phyloP scores from a whole-genome alignment of 2,888 invertebrate genomes.

The Carpatolechia fugitivella region DNA sequence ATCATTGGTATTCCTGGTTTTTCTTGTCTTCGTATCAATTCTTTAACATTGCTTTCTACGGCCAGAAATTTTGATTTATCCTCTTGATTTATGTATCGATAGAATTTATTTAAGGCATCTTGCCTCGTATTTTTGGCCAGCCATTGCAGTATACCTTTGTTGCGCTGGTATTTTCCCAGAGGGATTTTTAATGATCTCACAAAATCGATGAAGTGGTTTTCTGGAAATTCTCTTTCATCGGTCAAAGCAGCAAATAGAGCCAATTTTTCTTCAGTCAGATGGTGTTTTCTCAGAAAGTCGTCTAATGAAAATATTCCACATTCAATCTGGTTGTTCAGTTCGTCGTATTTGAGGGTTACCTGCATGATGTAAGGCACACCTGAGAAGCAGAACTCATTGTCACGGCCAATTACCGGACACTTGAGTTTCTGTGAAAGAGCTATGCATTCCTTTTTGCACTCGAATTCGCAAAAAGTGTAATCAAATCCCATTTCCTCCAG shows the following conservation, averaged over 20 bases:
- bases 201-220: slow-evolving; percentile 28
- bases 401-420: slow-evolving; percentile 40
- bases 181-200: slow-evolving; percentile 16
- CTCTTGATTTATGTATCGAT: not conserved
- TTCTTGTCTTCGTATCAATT: slow-evolving; percentile 18
- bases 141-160: slow-evolving; percentile 15
- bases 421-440: slow-evolving; percentile 36
- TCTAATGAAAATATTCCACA: slow-evolving; percentile 30
- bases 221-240: slow-evolving; percentile 30
- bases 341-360: slow-evolving; percentile 22
- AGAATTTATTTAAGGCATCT: slow-evolving; percentile 1
- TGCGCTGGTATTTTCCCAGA: slow-evolving; percentile 1
- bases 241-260: slow-evolving; percentile 36
- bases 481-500: slow-evolving; percentile 38
- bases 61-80: slow-evolving; percentile 13
- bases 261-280: slow-evolving; percentile 29
- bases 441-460: slow-evolving; percentile 38
- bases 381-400: slow-evolving; percentile 39
- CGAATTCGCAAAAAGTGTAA: slow-evolving; percentile 33
- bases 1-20: slow-evolving; percentile 18
- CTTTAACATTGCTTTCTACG: not conserved
- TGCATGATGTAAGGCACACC: slow-evolving; percentile 36
- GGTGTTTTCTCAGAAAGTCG: slow-evolving; percentile 28
- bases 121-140: slow-evolving; percentile 4
- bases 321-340: slow-evolving; percentile 13